Evolutionary conservation across 2,113 vertebrate species (phyloP), one percentile per base, ranked within the genome.

Genomic region (Colinus virginianus): DNA sequence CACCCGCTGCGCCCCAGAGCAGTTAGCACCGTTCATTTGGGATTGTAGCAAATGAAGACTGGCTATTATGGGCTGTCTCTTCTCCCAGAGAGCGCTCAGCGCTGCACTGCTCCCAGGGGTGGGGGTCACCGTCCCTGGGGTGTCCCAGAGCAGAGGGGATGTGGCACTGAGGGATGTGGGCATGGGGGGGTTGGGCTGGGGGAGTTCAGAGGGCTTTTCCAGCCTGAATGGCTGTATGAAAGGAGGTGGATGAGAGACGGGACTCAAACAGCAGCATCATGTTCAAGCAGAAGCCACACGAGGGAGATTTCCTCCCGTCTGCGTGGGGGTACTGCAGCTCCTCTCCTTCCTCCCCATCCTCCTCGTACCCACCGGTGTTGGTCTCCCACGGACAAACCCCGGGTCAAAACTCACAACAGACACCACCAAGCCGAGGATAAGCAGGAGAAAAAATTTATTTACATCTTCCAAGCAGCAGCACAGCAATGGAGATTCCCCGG

Each of bases 381-480:
- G 11, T 28, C 43, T 68, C 58, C 88, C 32, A 2, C 26, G 40
- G 32, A 68, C 17, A 38, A 87, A 43, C 5, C 22, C 30, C 12
- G 2, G 28, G 34, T 28, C 20, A 34, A 1, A 42, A 22, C 48
- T 45, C 75, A 36, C 70, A 48, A 58, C 19, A 25, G 43, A 90
- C 25, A n/a, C 69, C 4, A 36, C 51, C 62, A 30, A 76, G 64
- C 6, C 25, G 4, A 38, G 21, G 68, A 49, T 25, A 64, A 90
- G 95, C 88, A 90, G 90, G 69, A 95, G 77, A 34, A 75, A 78
- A 70, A 69, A 62, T 97, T 97, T 97, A 97, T 97, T 97, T 91
- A 95, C 94, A 93, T 56, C 53, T 78, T 2, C 61, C 2, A 10
- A 95, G 91, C 75, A 55, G 69, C 67, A 63, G 84, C 68, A 91